phyloP scores from a whole-genome alignment of 2,113 vertebrate species.

The Oncorhynchus kisutch region DNA sequence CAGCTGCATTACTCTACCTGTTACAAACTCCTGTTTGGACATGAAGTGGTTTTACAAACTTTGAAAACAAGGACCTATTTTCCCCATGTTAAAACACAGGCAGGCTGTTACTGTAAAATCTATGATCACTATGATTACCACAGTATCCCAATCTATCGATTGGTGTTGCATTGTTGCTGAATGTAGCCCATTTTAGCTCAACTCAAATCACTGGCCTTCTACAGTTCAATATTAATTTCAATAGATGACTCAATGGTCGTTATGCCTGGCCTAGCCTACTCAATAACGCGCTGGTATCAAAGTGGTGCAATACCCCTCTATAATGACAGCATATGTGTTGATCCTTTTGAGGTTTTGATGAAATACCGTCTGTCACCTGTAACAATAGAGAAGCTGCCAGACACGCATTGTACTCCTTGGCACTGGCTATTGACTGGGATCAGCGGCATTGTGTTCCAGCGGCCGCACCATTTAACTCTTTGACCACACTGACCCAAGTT shows the following conservation, averaged over 20 bases:
- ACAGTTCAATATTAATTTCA: not conserved
- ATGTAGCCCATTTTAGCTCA: not conserved
- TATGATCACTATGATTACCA: not conserved
- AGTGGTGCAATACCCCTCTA: not conserved
- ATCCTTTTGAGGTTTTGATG: constrained; percentile 47
- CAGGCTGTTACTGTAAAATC: not conserved
- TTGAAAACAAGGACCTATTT: not conserved
- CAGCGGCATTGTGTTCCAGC: constrained; percentile 65
- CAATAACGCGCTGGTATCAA: not conserved
- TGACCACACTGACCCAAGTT: constrained; percentile 28
- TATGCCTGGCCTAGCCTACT: not conserved
- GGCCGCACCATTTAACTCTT: constrained; percentile 55
- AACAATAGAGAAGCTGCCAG: constrained; percentile 72
- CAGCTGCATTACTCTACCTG: not conserved
- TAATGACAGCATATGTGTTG: constrained; percentile 58
- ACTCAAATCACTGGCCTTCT: not conserved
- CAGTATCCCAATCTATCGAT: not conserved
- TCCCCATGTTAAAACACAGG: not conserved
- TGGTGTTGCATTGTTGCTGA: not conserved
- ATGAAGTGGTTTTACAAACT: not conserved
- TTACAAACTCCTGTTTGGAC: too few species aligned
- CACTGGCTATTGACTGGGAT: constrained; percentile 64
- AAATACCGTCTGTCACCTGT: constrained; percentile 63
- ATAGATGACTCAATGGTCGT: not conserved
- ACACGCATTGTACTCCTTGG: constrained; percentile 65